Evolutionary conservation across 2,888 invertebrate genomes (phyloP).

Genomic region (Drosophila kambysellisi): DNA sequence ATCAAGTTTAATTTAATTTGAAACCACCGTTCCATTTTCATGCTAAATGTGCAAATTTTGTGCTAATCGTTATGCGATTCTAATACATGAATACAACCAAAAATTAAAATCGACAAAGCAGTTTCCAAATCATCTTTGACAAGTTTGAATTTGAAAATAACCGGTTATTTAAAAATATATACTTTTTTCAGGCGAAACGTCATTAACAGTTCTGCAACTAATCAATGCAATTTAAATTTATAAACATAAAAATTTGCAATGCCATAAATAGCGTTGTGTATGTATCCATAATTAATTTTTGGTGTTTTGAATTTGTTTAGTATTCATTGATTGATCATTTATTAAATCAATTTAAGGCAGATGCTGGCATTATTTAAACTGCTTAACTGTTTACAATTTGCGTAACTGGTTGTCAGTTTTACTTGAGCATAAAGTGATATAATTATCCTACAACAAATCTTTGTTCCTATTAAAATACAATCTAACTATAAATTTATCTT

Average conservation of each 20-base stretch:
- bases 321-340: constrained; percentile 68
- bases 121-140: background rate
- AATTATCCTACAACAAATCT: background rate
- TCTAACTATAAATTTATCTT: background rate
- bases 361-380: constrained; percentile 17
- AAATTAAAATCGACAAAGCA: constrained; percentile 8
- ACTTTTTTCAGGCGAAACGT: background rate
- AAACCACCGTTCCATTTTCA: constrained; percentile 28
- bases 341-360: constrained; percentile 43
- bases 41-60: constrained; percentile 14
- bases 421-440: background rate
- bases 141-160: background rate
- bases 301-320: constrained; percentile 57
- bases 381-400: constrained; percentile 23
- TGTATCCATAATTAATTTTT: constrained; percentile 52
- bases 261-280: constrained; percentile 7
- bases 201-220: background rate
- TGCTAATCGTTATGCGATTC: constrained; percentile 10
- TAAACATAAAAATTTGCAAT: background rate
- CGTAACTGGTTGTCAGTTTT: constrained; percentile 17
- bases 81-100: background rate
- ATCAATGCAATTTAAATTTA: background rate
- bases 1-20: constrained; percentile 39
- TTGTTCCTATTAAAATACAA: background rate
- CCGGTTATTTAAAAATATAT: background rate